A percentile compares a stretch with the other conserved stretches of the same genome.
Evolutionary conservation across 2,888 invertebrate species (phyloP).

Genomic region (Aporophyla lueneburgensis): DNA sequence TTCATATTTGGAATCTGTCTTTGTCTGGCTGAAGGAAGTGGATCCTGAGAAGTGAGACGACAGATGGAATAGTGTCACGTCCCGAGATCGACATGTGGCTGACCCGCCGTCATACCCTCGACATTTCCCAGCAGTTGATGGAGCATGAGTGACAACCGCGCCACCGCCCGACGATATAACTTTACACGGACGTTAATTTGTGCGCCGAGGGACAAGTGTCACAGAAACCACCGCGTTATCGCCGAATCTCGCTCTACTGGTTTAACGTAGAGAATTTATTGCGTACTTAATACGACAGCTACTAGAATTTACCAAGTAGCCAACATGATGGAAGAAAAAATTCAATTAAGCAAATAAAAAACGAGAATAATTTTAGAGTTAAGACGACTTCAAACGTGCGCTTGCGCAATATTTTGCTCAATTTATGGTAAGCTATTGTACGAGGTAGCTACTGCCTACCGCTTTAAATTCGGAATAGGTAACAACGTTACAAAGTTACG

Average conservation of each 20-base stretch:
- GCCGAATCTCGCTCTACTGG: constrained; percentile 82
- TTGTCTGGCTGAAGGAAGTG: constrained; percentile 83
- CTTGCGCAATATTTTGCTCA: constrained; percentile 68
- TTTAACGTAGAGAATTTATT: constrained; percentile 84
- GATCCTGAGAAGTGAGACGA: constrained; percentile 84
- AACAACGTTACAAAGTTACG: constrained; percentile 82
- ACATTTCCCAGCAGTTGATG: constrained; percentile 90
- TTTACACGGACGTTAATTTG: constrained; percentile 89
- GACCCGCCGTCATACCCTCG: constrained; percentile 88
- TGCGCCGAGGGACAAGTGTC: constrained; percentile 83
- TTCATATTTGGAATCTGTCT: constrained; percentile 82
- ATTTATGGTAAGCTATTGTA: constrained; percentile 58
- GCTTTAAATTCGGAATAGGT: constrained; percentile 55
- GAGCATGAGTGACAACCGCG: constrained; percentile 89
- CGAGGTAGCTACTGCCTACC: constrained; percentile 42
- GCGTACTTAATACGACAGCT: constrained; percentile 84
- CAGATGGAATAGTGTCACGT: constrained; percentile 88
- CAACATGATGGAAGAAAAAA: constrained; percentile 73
- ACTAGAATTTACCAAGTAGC: constrained; percentile 84
- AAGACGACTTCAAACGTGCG: constrained; percentile 69
- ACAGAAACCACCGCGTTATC: constrained; percentile 82
- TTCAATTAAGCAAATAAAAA: constrained; percentile 72
- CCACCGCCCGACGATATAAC: constrained; percentile 84
- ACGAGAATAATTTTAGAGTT: constrained; percentile 70
- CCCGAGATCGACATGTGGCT: constrained; percentile 86